These are phyloP conservation scores for Puntigrus tetrazona DNA, from an alignment of 2,113 vertebrate genomes.

Conservation along the genomic window DNA sequence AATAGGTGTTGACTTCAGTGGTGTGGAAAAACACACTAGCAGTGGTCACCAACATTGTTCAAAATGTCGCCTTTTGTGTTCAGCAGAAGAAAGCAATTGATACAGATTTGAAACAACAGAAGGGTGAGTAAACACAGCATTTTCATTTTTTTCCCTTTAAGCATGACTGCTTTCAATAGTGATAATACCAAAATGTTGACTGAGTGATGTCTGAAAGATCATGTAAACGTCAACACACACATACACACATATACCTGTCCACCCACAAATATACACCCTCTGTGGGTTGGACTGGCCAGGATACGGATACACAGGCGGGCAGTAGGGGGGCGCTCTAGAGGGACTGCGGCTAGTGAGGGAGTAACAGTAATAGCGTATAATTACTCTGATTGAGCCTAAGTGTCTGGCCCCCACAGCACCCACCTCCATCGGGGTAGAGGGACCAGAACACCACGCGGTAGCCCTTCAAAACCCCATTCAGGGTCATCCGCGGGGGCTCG, in stretches of 20 bases:
- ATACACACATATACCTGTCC: background rate
- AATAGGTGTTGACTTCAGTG: background rate
- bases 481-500: conserved; percentile 91
- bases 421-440: conserved; percentile 94
- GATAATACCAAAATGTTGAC: background rate
- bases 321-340: conserved; percentile 1
- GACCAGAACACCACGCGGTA: conserved; percentile 99
- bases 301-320: background rate
- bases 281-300: background rate
- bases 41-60: background rate
- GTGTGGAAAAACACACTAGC: background rate
- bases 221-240: background rate
- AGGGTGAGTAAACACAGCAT: background rate
- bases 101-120: background rate
- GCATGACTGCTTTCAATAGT: background rate
- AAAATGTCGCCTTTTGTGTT: background rate
- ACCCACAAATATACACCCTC: background rate
- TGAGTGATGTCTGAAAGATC: background rate
- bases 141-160: background rate
- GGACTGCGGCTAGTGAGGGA: conserved; percentile 2
- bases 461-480: conserved; percentile 96
- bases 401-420: conserved; percentile 76
- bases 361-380: conserved; percentile 73
- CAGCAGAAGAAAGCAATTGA: background rate
- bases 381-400: conserved; percentile 76